Conservation (phyloP, 2,888 invertebrate species). For the Caprella mutica region DNA sequence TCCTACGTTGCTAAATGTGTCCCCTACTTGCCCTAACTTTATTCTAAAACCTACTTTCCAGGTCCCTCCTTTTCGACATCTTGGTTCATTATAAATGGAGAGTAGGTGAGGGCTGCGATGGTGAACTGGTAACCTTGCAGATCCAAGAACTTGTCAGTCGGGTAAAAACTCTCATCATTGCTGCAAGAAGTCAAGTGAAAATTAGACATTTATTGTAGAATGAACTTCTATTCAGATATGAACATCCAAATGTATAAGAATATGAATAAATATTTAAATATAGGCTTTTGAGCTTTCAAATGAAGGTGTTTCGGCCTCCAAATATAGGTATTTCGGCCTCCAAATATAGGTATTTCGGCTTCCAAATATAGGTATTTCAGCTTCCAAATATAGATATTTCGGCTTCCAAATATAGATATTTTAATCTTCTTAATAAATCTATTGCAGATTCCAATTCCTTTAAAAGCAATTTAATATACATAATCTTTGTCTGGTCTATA, state of each 20-base stretch:
- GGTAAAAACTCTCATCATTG: slow-evolving; percentile 15
- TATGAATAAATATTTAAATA: neutral
- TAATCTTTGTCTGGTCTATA: too few species aligned
- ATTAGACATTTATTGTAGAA: neutral
- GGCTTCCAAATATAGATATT: too few species aligned
- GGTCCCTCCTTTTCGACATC: slow-evolving; percentile 2
- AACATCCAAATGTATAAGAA: neutral
- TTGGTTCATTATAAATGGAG: slow-evolving; percentile 19
- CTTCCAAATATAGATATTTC: too few species aligned
- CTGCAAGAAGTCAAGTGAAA: too few species aligned
- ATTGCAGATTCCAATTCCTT: too few species aligned
- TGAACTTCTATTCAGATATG: neutral
- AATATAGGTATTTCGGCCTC: too few species aligned
- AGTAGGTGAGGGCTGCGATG: slow-evolving; percentile 27
- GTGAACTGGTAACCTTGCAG: slow-evolving; percentile 23
- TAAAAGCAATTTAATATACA: too few species aligned
- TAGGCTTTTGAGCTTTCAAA: too few species aligned
- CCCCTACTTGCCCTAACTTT: neutral
- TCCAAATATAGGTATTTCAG: too few species aligned
- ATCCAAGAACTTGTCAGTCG: slow-evolving; percentile 6
- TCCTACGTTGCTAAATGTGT: neutral
- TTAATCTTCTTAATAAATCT: too few species aligned
- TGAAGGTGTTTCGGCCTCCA: too few species aligned
- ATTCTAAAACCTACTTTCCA: slow-evolving; percentile 14
- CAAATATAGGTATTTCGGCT: too few species aligned